A percentile compares a stretch with the other conserved stretches of the same genome.
These are phyloP conservation scores for Myotis pilosus DNA, from an alignment of 2,797 vertebrate genomes.

Conservation along the genomic window DNA sequence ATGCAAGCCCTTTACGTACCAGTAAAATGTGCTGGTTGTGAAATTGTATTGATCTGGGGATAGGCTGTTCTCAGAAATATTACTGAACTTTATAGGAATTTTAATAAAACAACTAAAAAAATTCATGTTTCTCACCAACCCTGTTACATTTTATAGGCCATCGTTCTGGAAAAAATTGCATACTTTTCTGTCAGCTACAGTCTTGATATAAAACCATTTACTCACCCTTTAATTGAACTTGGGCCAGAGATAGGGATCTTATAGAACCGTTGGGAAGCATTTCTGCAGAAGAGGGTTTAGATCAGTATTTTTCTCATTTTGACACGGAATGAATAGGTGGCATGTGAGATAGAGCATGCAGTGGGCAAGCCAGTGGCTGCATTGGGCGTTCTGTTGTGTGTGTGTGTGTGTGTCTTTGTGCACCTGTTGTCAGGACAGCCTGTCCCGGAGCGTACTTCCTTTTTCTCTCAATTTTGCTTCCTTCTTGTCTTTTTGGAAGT, in stretches of 20 bases:
- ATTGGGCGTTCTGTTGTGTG: not conserved
- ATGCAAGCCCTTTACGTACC: not conserved
- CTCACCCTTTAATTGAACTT: not conserved
- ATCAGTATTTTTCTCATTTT: not conserved
- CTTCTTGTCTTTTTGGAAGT: not conserved
- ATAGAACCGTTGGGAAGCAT: not conserved
- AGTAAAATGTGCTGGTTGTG: not conserved
- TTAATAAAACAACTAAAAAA: not conserved
- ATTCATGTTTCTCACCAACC: not conserved
- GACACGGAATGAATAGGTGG: not conserved
- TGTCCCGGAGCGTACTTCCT: not conserved
- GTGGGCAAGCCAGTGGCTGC: not conserved
- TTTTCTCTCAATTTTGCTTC: not conserved
- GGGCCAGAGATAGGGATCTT: too few relatives aligned
- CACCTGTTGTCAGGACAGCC: fast-evolving
- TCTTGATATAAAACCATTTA: not conserved
- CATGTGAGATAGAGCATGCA: not conserved
- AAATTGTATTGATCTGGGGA: not conserved
- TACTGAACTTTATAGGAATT: not conserved
- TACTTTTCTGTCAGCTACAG: not conserved
- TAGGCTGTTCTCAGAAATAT: not conserved
- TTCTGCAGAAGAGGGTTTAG: not conserved
- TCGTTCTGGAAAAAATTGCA: not conserved
- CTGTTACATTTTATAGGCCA: not conserved
- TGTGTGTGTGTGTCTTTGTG: not conserved